Base-by-base conservation (phyloP, 2,113 vertebrate species). In the Gobius niger region DNA sequence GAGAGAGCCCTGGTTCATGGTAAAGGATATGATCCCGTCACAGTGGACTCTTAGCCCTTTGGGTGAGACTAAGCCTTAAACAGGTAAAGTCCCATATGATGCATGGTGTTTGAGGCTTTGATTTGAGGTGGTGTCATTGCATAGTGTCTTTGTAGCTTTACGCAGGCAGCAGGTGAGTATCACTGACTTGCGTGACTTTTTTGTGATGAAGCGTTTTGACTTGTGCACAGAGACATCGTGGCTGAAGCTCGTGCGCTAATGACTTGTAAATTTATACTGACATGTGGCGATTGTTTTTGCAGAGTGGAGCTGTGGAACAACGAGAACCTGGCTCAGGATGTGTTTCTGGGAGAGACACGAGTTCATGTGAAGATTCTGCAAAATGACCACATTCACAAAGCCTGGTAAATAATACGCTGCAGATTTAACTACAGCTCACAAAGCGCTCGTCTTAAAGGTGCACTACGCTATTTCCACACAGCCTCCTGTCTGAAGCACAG, bases 301-400 rank as follows among this genome's bases (percentile, higher is more conserved):
- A 98, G 96, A 89, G 93, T 98, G 60, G 96, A 97, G 79, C 78
- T 98, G 15, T 98, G 96, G 97, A 98, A 99, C 92, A 98, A 95
- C 85, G 97, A 95, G 67, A 99, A 97, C 79, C 87, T 99, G 86
- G 96, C 94, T 65, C 97, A 97, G 90, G 96, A 98, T 70, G 76
- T 97, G 84, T 99, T 99, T 86, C 91, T 99, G 41, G 97, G 97
- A 70, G 97, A 97, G 91, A 96, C 96, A 12, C 93, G 96, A 71
- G 96, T 98, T 80, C 95, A 96, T 19, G 94, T 98, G 77, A 98
- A 97, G 81, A 93, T 95, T 73, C 90, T 99, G 81, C 92, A 92
- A 88, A 96, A 91, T 47, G 93, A 96, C 86, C 87, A 91, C 18
- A 90, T 93, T 81, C 94, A 96, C 87, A 94, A 93, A 92, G 98